Evolutionary conservation across 2,113 vertebrate species (phyloP).

Genomic region (Todiramphus saurophagus): DNA sequence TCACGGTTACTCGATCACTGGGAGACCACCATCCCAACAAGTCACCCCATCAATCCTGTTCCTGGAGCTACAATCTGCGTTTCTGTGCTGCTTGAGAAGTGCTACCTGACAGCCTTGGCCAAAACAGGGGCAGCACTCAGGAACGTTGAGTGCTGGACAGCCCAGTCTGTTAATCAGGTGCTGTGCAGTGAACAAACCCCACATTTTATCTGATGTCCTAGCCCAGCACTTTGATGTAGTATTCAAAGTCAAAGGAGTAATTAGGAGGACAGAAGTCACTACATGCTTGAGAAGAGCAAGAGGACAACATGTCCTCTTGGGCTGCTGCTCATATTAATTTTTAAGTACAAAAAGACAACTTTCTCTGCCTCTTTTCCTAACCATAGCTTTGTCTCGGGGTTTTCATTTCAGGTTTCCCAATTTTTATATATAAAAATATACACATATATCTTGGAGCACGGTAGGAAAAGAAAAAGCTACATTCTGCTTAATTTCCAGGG

Average conservation of each 20-base stretch:
- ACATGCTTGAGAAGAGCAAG: not conserved
- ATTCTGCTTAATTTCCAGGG: not conserved
- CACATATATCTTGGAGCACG: not conserved
- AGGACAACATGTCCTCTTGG: not conserved
- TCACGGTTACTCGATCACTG: fast-evolving
- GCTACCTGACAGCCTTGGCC: not conserved
- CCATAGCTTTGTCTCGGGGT: not conserved
- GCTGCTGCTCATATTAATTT: not conserved
- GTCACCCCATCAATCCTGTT: not conserved
- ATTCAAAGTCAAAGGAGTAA: not conserved
- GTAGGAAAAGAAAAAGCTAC: not conserved
- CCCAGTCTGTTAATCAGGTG: not conserved
- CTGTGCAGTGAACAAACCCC: not conserved
- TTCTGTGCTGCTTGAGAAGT: not conserved
- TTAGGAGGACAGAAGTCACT: not conserved
- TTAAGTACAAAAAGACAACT: not conserved
- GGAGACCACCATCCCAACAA: not conserved
- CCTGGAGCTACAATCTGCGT: not conserved
- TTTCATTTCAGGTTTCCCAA: not conserved
- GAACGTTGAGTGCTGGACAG: not conserved
- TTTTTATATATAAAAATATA: not conserved
- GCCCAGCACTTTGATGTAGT: not conserved
- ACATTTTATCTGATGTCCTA: not conserved
- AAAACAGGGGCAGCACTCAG: not conserved
- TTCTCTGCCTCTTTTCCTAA: not conserved